Base-by-base conservation (phyloP, 2,888 invertebrate species). In the Agonum fuliginosum region DNA sequence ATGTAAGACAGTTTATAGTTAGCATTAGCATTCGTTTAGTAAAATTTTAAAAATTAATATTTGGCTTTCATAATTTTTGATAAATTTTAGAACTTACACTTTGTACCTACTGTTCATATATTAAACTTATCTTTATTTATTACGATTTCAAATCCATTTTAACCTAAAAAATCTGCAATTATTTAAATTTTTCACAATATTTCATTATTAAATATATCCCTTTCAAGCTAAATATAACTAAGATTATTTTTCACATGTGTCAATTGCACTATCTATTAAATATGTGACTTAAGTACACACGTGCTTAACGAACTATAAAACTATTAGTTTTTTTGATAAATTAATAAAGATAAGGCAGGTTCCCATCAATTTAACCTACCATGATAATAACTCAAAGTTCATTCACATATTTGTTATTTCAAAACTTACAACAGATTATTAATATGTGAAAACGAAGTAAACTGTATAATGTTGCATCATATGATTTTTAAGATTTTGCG, bases 151-250 rank as follows among this genome's bases (percentile, higher is more conserved):
- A n/a, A n/a, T n/a, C n/a, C n/a, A n/a, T n/a, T n/a, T n/a, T n/a
- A n/a, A n/a, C n/a, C n/a, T n/a, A n/a, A n/a, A n/a, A n/a, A n/a
- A n/a, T n/a, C n/a, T n/a, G n/a, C n/a, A n/a, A n/a, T n/a, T n/a
- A n/a, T 37, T 37, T 8, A 3, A 27, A 37, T n/a, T n/a, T 37
- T 37, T 37, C 37, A 37, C 1, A 37, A 37, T 6, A 3, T 37
- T 37, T 54, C 54, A 24, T n/a, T 20, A 54, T 54, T 43, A 43
- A 43, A 43, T 43, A n/a, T n/a, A n/a, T n/a, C n/a, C n/a, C n/a
- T n/a, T n/a, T n/a, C n/a, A 37, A 10, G 10, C 12, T 37, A 10
- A 30, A 27, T 12, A 37, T 10, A 37, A 37, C 10, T 37, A 3
- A 37, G 10, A n/a, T 37, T 34, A 10, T 37, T 37, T 10, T 37